These are phyloP conservation scores for Mesaphorura yosii DNA, from an alignment of 1,140 invertebrate genomes.

Conservation along the genomic window DNA sequence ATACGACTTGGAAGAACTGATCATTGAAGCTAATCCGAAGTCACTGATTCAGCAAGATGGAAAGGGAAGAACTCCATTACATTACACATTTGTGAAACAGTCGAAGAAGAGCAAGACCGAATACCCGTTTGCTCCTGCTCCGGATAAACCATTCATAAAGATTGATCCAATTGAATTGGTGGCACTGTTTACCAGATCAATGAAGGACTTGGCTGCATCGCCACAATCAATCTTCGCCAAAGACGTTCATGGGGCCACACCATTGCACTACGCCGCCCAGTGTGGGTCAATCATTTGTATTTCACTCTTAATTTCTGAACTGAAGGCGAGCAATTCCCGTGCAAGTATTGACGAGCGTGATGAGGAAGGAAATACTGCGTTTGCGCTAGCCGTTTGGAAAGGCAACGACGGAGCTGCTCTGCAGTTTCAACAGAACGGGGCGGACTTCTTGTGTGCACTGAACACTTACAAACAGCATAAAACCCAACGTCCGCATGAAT, in stretches of 20 bases:
- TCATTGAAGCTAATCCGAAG: constrained; percentile 33
- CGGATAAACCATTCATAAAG: too few species aligned
- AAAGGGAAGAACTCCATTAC: constrained; percentile 35
- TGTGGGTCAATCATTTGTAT: constrained; percentile 41
- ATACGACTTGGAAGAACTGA: constrained; percentile 33
- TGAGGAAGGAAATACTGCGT: constrained; percentile 40
- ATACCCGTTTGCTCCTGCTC: constrained; percentile 24
- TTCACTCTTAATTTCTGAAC: constrained; percentile 8
- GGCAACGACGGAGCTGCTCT: constrained; percentile 41
- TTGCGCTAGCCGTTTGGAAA: constrained; percentile 40
- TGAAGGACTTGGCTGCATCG: constrained; percentile 28
- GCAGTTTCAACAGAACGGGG: constrained; percentile 39
- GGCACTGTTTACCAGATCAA: constrained; percentile 34
- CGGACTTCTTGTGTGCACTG: constrained; percentile 34
- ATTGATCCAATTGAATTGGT: constrained; percentile 42
- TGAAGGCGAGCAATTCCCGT: constrained; percentile 31
- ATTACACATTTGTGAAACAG: constrained; percentile 41
- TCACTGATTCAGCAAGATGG: constrained; percentile 29
- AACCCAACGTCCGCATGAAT: background rate
- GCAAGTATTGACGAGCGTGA: constrained; percentile 34
- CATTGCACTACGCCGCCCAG: constrained; percentile 41
- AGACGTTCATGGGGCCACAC: constrained; percentile 37
- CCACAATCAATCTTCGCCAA: constrained; percentile 34
- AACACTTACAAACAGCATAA: constrained; percentile 7
- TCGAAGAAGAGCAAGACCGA: constrained; percentile 16